Base-by-base conservation (phyloP, 2,113 vertebrate species). In the Tapirus terrestris region DNA sequence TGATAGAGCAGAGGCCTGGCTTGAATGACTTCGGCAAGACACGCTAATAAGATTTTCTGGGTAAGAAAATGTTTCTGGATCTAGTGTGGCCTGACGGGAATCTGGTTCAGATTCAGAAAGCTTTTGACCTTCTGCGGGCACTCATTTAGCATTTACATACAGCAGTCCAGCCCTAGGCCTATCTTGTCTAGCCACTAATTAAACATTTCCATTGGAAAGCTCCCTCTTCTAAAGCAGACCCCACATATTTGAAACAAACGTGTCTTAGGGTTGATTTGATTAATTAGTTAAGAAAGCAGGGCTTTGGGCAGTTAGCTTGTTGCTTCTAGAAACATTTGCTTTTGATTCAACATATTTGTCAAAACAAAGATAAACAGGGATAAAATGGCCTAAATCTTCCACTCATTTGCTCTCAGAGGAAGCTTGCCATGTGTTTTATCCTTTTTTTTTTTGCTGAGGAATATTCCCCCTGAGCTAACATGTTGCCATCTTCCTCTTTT, bases 301-400 rank as follows among this genome's bases (percentile, higher is more conserved):
- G 29, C 80, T 95, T 31, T 65, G 89, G 33, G 68, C 29, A 51
- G 75, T 58, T 39, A 58, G 45, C 89, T 91, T 58, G 68, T 29
- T 93, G 72, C 73, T 94, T 87, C 89, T n/a, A 48, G 85, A 95
- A 88, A 83, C 58, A 6, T 95, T 86, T 65, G 53, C 48, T 96
- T 91, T 89, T 51, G 23, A 79, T 72, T 75, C 70, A 53, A 60
- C 51, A 33, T 91, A 21, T 89, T 80, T 79, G 68, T 92, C 68
- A 65, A 70, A 82, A 91, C 86, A 92, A 53, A 89, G 39, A 91
- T 31, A 56, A 73, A 61, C n/a, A 77, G 14, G 31, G 79, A 39
- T 18, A 25, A 21, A 4, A 1, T 8, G 77, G 17, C 10, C 43
- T 68, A 29, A 33, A 92, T 3, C 58, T 73, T 39, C 43, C 25